These are phyloP conservation scores for Ophiothrix spiculata DNA, from an alignment of 35 echinoderm and acorn worm species.

Conservation along the genomic window DNA sequence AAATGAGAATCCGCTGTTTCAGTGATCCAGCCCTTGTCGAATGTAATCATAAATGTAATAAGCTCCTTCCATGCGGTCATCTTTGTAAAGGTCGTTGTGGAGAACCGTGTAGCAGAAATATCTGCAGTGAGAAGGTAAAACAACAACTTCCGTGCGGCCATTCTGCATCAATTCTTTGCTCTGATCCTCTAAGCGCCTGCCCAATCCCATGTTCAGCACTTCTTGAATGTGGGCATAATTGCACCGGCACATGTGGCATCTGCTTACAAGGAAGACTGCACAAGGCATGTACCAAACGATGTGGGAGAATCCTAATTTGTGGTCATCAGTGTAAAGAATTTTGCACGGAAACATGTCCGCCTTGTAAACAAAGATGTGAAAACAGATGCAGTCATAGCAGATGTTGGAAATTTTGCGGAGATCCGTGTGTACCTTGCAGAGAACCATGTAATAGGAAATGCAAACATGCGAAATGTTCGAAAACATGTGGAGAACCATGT, in stretches of 20 bases:
- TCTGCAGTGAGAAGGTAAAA: slow-evolving; percentile 35
- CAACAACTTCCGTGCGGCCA: slow-evolving; percentile 65
- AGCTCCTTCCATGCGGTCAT: slow-evolving; percentile 51
- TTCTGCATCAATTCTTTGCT: slow-evolving; percentile 45
- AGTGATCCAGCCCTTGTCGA: slow-evolving; percentile 17
- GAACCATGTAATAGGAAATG: slow-evolving; percentile 55
- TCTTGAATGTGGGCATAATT: slow-evolving; percentile 70
- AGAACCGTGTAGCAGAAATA: slow-evolving; percentile 19
- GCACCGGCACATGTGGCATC: slow-evolving; percentile 41
- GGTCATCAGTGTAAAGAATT: slow-evolving; percentile 27
- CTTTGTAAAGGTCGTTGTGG: slow-evolving; percentile 53
- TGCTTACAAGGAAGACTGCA: slow-evolving; percentile 47
- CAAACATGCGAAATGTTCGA: slow-evolving; percentile 32
- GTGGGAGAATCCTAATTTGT: slow-evolving; percentile 26
- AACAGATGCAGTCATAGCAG: slow-evolving; percentile 65
- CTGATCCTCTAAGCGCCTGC: slow-evolving; percentile 32
- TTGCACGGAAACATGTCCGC: slow-evolving; percentile 34
- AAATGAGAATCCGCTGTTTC: slow-evolving; percentile 19
- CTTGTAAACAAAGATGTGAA: slow-evolving; percentile 37
- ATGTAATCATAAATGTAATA: slow-evolving; percentile 26
- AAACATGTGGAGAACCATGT: slow-evolving; percentile 62
- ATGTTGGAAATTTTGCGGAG: slow-evolving; percentile 60
- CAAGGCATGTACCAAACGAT: slow-evolving; percentile 31
- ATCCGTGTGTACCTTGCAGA: slow-evolving; percentile 51
- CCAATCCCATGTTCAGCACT: slow-evolving; percentile 27